phyloP scores from a whole-genome alignment of 2,888 invertebrate genomes.

The Idaea aversata region DNA sequence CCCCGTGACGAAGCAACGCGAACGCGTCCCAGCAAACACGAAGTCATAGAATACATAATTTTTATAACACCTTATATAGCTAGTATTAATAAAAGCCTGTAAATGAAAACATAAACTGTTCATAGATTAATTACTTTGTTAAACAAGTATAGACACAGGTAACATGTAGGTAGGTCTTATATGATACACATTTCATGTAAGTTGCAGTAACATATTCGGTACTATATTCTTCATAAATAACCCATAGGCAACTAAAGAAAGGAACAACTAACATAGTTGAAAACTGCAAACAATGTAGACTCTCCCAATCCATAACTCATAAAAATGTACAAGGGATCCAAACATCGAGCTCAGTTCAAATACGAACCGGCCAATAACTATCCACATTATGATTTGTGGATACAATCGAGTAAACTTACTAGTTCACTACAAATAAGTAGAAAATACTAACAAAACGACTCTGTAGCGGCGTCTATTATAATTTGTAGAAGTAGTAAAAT shows the following conservation, averaged over 20 bases:
- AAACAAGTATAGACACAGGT: no score
- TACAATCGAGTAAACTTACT: slow-evolving; percentile 15
- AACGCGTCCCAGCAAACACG: no score
- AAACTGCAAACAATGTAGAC: slow-evolving; percentile 59
- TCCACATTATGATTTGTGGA: slow-evolving; percentile 28
- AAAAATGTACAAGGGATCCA: slow-evolving; percentile 68
- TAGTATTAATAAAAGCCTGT: no score
- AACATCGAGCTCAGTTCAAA: slow-evolving; percentile 58
- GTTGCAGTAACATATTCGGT: no score
- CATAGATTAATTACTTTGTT: no score
- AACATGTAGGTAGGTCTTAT: no score
- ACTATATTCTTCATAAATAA: no score
- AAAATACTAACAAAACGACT: not conserved
- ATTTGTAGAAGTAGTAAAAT: not conserved
- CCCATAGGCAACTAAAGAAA: slow-evolving; percentile 12
- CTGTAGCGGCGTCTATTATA: not conserved
- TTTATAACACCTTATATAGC: no score
- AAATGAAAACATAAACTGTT: no score
- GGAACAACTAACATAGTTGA: slow-evolving; percentile 49
- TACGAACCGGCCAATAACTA: slow-evolving; percentile 43
- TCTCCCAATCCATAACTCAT: slow-evolving; percentile 74
- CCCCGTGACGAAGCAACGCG: no score
- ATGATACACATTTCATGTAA: no score
- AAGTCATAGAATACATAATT: no score
- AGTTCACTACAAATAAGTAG: slow-evolving; percentile 13